Base-by-base conservation (phyloP, 2,888 invertebrate genomes). In the Polymixis flavicincta region DNA sequence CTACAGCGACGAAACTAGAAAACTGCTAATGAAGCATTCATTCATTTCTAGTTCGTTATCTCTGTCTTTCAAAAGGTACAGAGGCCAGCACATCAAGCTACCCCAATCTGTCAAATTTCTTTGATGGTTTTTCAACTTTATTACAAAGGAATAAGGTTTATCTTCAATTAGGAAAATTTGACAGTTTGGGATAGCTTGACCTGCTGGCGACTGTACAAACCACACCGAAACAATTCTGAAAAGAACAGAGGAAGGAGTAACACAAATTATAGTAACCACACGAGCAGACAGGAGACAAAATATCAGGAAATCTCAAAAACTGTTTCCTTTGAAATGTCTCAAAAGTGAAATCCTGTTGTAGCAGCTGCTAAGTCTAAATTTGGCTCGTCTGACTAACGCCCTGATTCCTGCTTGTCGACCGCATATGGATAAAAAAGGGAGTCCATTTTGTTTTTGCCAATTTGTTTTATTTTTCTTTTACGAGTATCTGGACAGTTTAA, bases 341-440 rank as follows among this genome's bases (percentile, higher is more conserved):
- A 19, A 72, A 66, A 71, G n/a, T 59, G 0, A n/a, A 52, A 71
- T 37, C 25, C 61, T 55, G 54, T 28, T 37, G 4, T 0, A 42
- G 55, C 78, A 76, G n/a, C 54, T 70, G 76, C 54, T 6, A 32
- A 61, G 0, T 77, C 54, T 77, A 77, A 54, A 54, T 28, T 50
- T 61, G 13, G 25, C 13, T 7, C 14, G 2, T n/a, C 4, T 76
- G 32, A 50, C 70, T 42, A 42, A 77, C 37, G 61, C 28, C 17
- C 14, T 5, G 48, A 48, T 48, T 54, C 78, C 28, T 25, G 45
- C 25, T 54, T 50, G 25, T 28, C 32, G 57, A 14, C 60, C 8
- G 32, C 32, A 48, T 61, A 17, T 55, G 54, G 48, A n/a, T 37
- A 37, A 42, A 42, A 55, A 76, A 76, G 32, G 50, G 22, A 55